A percentile compares a stretch with the other conserved stretches of the same genome.
These are phyloP conservation scores for Rhea pennata DNA, from an alignment of 2,113 vertebrate genomes.

Conservation along the genomic window DNA sequence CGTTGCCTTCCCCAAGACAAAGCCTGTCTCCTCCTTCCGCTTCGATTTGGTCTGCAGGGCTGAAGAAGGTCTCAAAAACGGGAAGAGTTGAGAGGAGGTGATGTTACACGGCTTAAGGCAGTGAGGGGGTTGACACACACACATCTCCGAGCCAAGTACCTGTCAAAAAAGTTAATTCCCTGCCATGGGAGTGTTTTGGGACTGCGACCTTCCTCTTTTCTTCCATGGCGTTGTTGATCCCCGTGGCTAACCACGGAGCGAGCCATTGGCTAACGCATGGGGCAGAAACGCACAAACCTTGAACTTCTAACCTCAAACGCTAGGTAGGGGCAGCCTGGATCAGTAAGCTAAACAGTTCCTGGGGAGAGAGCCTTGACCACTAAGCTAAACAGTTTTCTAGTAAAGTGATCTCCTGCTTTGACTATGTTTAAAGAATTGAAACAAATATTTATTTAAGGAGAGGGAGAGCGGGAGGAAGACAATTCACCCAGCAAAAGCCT, in stretches of 20 bases:
- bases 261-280: not conserved
- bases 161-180: not conserved
- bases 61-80: not conserved
- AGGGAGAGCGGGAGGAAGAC: not conserved
- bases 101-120: not conserved
- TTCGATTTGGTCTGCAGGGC: not conserved
- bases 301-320: not conserved
- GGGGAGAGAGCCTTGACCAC: not conserved
- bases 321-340: not conserved
- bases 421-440: slow-evolving; percentile 28
- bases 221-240: not conserved
- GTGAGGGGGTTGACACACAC: too few relatives aligned
- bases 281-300: not conserved
- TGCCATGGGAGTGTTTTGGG: not conserved
- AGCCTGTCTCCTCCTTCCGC: not conserved
- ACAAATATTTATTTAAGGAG: slow-evolving; percentile 37
- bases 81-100: not conserved
- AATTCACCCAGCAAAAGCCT: not conserved
- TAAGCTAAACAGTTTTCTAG: slow-evolving; percentile 1
- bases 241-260: not conserved
- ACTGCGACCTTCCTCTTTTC: not conserved
- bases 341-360: not conserved
- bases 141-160: not conserved
- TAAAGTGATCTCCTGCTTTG: not conserved
- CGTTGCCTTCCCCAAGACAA: not conserved